phyloP scores from a whole-genome alignment of 2,888 invertebrate genomes.

The Orgyia antiqua region DNA sequence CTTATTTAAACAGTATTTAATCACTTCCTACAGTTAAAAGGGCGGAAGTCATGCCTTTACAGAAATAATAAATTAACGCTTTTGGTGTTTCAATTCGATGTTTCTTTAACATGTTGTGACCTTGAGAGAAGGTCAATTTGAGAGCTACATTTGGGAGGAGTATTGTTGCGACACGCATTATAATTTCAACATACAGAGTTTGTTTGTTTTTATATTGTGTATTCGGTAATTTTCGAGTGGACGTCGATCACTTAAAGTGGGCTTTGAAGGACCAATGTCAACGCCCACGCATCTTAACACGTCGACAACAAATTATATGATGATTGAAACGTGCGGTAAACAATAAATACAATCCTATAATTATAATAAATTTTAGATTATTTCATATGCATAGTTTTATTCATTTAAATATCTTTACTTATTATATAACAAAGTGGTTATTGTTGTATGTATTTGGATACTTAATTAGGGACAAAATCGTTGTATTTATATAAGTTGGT shows the following conservation, averaged over 20 bases:
- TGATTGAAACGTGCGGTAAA: constrained; percentile 26
- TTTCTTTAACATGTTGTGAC: constrained; percentile 43
- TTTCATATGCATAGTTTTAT: too few species aligned
- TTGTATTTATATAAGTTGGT: too few species aligned
- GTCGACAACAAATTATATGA: constrained; percentile 20
- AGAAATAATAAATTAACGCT: constrained; percentile 68
- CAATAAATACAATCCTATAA: too few species aligned
- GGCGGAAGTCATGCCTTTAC: constrained; percentile 70
- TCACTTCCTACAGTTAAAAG: constrained; percentile 73
- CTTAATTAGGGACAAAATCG: too few species aligned
- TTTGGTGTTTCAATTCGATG: constrained; percentile 55
- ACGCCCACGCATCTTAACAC: constrained; percentile 39
- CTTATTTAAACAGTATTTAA: constrained; percentile 62
- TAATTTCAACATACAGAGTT: constrained; percentile 43
- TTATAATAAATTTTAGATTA: too few species aligned
- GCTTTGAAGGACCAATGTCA: constrained; percentile 48
- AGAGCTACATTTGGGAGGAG: constrained; percentile 46
- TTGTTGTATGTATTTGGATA: too few species aligned
- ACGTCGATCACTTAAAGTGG: constrained; percentile 53
- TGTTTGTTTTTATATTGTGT: constrained; percentile 56
- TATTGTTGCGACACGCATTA: constrained; percentile 52
- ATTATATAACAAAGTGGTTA: too few species aligned
- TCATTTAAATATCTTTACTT: too few species aligned
- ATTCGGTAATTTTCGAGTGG: constrained; percentile 65
- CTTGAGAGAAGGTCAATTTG: constrained; percentile 66